Evolutionary conservation across 2,888 invertebrate species (phyloP), one percentile per base, ranked within the genome.

Genomic region (Apoda limacodes): DNA sequence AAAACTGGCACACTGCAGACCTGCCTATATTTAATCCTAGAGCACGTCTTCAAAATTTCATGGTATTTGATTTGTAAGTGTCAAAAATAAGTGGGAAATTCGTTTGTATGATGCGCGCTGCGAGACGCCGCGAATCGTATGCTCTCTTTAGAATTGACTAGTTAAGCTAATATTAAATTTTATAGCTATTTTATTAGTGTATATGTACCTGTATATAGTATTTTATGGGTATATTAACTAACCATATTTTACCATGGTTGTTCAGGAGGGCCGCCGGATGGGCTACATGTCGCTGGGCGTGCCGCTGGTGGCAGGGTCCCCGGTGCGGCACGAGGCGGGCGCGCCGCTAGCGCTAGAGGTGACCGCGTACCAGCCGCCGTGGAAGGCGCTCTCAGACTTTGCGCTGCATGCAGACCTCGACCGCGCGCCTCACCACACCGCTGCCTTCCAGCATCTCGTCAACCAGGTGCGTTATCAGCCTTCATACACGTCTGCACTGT

Each of bases 301-400:
- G 48, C 98, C 98, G 11, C 92, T 99, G 90, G 95, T 98, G 39
- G 98, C 98, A 24, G 93, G 95, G 23, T 95, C 96, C 47, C 94
- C 94, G 17, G 93, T 94, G 37, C 84, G 94, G 26, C 93, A 94
- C 76, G 94, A 93, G 70, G 91, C 93, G 35, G 92, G 92, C 2
- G 82, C 92, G 35, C 90, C 93, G 34, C 87, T 93, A 63, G 92
- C 93, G 20, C 84, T 97, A 35, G 97, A 98, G 75, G 86, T 86
- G 52, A 85, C 85, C 39, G 93, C 95, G 44, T 98, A 96, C 84
- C 96, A 97, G 75, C 96, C 95, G 32, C 95, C 94, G 22, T 98
- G 97, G 98, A 96, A 97, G 82, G 95, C 96, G 40, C 87, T 97
- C 31, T 92, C 92, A 32, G 97, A 97, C 75, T 97, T 96, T 80